These are phyloP conservation scores for Unio pictorum DNA, from an alignment of 2,888 invertebrate genomes.

Conservation along the genomic window DNA sequence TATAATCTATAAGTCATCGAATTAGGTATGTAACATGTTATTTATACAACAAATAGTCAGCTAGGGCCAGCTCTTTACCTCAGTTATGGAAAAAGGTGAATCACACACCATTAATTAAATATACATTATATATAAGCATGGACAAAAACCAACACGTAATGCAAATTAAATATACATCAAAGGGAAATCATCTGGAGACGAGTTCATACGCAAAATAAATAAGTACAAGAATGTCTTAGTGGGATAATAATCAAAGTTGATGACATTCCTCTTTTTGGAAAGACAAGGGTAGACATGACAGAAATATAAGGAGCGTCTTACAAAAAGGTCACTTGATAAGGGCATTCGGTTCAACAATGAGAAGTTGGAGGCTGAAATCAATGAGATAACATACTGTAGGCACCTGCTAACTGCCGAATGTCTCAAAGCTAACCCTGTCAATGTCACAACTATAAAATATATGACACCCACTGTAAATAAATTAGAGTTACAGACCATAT, in stretches of 20 bases:
- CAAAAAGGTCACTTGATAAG: conserved; percentile 11
- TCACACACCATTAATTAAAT: no score
- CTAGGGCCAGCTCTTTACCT: no score
- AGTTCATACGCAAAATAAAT: conserved; percentile 25
- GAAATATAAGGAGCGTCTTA: conserved; percentile 23
- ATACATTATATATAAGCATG: no score
- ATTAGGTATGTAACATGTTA: no score
- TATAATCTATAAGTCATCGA: no score
- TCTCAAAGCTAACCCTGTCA: conserved; percentile 10
- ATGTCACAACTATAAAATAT: not conserved
- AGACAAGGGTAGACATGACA: conserved; percentile 27
- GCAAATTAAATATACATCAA: no score
- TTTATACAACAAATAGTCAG: no score
- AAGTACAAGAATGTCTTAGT: conserved; percentile 17
- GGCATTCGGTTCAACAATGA: conserved; percentile 22
- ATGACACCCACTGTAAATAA: conserved; percentile 2
- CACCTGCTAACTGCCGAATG: conserved; percentile 15
- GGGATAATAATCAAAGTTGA: conserved; percentile 25
- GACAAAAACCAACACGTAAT: no score
- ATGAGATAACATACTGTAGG: conserved; percentile 25
- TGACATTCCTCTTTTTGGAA: conserved; percentile 26
- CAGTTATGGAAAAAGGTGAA: no score
- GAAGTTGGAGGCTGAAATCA: conserved; percentile 18
- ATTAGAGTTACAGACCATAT: conserved; percentile 2
- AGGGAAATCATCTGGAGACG: conserved; percentile 16